Conservation (phyloP, 2,888 invertebrate genomes). For the Melanophora roralis region DNA sequence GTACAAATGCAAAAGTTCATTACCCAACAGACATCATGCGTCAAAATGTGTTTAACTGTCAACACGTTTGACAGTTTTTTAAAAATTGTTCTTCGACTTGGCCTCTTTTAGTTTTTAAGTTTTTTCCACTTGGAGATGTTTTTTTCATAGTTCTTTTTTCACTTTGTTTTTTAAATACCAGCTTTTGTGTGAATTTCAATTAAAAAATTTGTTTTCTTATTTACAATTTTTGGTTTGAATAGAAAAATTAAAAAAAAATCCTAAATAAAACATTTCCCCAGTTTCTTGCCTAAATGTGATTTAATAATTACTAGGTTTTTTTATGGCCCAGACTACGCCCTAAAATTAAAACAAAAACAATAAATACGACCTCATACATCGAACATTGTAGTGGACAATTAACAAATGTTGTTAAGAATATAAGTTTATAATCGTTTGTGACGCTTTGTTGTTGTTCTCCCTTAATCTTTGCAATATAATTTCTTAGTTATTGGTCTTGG, state of each 20-base stretch:
- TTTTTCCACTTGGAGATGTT: slow-evolving; percentile 47
- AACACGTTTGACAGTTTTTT: slow-evolving; percentile 52
- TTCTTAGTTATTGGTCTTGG: not conserved
- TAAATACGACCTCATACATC: slow-evolving; percentile 32
- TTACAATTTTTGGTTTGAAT: slow-evolving; percentile 27
- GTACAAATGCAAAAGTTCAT: slow-evolving; percentile 19
- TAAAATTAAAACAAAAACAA: slow-evolving; percentile 38
- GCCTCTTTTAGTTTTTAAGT: slow-evolving; percentile 4
- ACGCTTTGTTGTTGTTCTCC: slow-evolving; percentile 2
- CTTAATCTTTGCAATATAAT: not conserved
- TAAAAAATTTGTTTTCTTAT: slow-evolving; percentile 10
- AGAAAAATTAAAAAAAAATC: slow-evolving; percentile 10
- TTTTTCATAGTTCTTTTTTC: slow-evolving; percentile 46
- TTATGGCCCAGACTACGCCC: slow-evolving; percentile 50
- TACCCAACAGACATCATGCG: slow-evolving; percentile 35
- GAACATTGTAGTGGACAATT: slow-evolving; percentile 25
- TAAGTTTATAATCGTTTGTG: slow-evolving; percentile 13
- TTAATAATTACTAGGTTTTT: slow-evolving; percentile 53
- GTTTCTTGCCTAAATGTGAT: slow-evolving; percentile 43
- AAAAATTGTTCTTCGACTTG: not conserved
- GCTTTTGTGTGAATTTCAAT: slow-evolving; percentile 18
- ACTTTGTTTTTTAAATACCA: not conserved
- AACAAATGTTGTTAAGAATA: slow-evolving; percentile 33
- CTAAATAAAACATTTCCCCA: slow-evolving; percentile 17
- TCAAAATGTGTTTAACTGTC: slow-evolving; percentile 59